Conservation (phyloP, 1,140 invertebrate genomes). For the Camponotus floridanus region DNA sequence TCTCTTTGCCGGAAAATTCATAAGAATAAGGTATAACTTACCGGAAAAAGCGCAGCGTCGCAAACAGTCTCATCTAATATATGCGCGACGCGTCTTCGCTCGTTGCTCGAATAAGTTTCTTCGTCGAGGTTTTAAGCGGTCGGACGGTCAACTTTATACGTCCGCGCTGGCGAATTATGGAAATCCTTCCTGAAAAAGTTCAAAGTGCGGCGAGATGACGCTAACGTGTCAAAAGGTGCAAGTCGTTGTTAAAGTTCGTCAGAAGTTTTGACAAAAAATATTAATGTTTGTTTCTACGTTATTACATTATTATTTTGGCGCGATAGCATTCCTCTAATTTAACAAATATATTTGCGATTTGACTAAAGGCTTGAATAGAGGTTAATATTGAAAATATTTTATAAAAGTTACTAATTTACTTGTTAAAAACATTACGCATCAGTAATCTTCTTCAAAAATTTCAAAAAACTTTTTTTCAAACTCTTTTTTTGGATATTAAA, state of each 20-base stretch:
- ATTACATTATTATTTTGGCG: slow-evolving; percentile 25
- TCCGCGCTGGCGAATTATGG: slow-evolving; percentile 60
- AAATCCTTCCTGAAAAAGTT: slow-evolving; percentile 61
- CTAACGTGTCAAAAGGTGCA: slow-evolving; percentile 58
- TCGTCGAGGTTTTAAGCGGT: slow-evolving; percentile 63
- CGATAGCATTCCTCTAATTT: not conserved
- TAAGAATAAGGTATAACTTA: slow-evolving; percentile 64
- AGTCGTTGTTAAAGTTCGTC: slow-evolving; percentile 58
- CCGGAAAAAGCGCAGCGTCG: slow-evolving; percentile 48
- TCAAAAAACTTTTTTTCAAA: not conserved
- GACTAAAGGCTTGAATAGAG: not conserved
- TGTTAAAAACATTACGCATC: not conserved
- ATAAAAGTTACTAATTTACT: slow-evolving; percentile 12
- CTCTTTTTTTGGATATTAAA: slow-evolving; percentile 12
- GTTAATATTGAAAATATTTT: not conserved
- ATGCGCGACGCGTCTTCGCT: slow-evolving; percentile 64
- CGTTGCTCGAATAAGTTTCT: slow-evolving; percentile 64
- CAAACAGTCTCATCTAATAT: slow-evolving; percentile 61
- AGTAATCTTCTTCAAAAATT: not conserved
- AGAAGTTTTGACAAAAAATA: slow-evolving; percentile 49
- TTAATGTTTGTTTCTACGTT: slow-evolving; percentile 42
- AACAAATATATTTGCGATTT: not conserved
- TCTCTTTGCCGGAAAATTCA: slow-evolving; percentile 60
- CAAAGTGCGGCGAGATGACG: slow-evolving; percentile 50
- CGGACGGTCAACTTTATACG: slow-evolving; percentile 65